These are phyloP conservation scores for Falco columbarius DNA, from an alignment of 2,797 vertebrate genomes.

Conservation along the genomic window DNA sequence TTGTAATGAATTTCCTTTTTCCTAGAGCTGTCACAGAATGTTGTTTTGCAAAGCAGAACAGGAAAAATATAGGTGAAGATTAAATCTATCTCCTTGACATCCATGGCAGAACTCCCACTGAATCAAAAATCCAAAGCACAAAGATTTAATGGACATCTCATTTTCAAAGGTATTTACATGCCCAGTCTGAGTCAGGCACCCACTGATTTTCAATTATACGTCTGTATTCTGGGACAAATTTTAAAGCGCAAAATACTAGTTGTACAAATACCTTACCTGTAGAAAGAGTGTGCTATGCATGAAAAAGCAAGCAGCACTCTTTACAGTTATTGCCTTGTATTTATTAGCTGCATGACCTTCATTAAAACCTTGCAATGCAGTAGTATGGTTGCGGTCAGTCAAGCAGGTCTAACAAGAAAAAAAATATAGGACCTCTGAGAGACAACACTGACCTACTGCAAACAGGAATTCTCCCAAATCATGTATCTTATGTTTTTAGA, in stretches of 20 bases:
- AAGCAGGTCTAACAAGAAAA: slow-evolving; percentile 23
- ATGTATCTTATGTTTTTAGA: background rate
- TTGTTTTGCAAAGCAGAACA: background rate
- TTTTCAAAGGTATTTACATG: slow-evolving; percentile 2
- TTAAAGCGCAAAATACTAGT: background rate
- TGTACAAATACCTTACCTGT: background rate
- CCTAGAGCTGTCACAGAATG: background rate
- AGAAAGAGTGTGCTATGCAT: background rate
- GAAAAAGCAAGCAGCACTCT: background rate
- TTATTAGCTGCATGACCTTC: background rate
- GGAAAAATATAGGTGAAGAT: slow-evolving; percentile 8
- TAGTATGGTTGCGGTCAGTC: background rate
- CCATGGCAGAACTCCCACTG: background rate
- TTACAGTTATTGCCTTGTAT: background rate
- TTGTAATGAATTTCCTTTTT: background rate
- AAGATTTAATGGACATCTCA: background rate
- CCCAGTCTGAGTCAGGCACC: background rate
- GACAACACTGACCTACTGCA: background rate
- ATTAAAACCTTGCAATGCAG: background rate
- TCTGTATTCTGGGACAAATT: background rate
- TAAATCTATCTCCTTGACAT: background rate
- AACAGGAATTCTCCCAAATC: background rate
- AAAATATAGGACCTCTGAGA: background rate
- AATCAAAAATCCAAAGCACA: background rate
- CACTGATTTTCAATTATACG: background rate